These are phyloP conservation scores for Trachemys scripta DNA, from an alignment of 2,113 vertebrate species.

Conservation along the genomic window DNA sequence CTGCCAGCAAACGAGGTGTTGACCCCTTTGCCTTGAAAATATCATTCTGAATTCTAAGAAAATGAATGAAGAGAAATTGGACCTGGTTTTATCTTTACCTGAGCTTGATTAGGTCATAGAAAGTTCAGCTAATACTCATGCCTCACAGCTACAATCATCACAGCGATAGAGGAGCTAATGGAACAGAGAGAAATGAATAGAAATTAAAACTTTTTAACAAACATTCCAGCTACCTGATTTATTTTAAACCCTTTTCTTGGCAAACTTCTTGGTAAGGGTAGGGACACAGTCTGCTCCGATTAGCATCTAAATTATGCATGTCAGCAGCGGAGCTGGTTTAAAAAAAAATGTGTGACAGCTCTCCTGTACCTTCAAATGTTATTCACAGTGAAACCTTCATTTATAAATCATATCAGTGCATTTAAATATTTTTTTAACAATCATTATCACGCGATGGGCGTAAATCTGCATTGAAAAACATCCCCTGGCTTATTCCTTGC, in stretches of 20 bases:
- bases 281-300: constrained; percentile 53
- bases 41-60: constrained; percentile 54
- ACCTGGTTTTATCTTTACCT: constrained; percentile 62
- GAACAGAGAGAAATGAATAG: constrained; percentile 62
- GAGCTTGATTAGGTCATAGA: constrained; percentile 66
- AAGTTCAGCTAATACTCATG: constrained; percentile 64
- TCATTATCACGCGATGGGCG: not conserved
- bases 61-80: constrained; percentile 60
- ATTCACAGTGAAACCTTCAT: constrained; percentile 36
- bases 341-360: constrained; percentile 23
- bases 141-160: constrained; percentile 60
- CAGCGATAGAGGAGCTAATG: constrained; percentile 56
- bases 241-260: too few species aligned
- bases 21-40: constrained; percentile 59
- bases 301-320: constrained; percentile 69
- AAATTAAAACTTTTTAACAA: constrained; percentile 68
- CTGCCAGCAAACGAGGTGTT: constrained; percentile 23
- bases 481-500: not conserved
- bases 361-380: not conserved
- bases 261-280: not conserved
- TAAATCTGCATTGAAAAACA: not conserved
- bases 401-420: not conserved
- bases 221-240: constrained; percentile 64
- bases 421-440: constrained; percentile 41
- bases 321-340: not conserved